Base-by-base conservation (phyloP, 2,888 invertebrate species). In the Neocrepidodera transversa region DNA sequence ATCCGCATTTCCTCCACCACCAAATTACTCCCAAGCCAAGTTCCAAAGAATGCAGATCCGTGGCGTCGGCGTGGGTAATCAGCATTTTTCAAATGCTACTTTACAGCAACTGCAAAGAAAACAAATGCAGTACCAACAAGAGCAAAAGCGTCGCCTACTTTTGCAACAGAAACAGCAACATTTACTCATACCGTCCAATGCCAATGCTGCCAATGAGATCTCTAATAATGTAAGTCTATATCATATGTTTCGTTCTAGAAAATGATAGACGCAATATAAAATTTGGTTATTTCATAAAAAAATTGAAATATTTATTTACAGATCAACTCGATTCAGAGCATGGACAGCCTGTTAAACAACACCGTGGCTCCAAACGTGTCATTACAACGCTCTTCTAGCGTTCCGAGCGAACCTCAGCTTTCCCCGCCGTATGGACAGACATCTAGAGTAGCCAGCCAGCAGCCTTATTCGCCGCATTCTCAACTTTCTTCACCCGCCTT, bases 321-420 rank as follows among this genome's bases (percentile, higher is more conserved):
- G 51, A 81, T 83, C 63, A 80, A 81, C 61, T 78, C 83, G 50
- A 80, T 86, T 68, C 84, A 85, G 65, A 93, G 91, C 73, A 92
- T 95, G 72, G 92, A 90, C 76, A 92, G 90, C 63, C 84, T 96
- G 69, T 84, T 95, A 73, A 92, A 91, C 76, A 90, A 90, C 71
- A 89, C 89, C 68, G 90, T 89, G 45, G 92, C 93, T 64, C 93
- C 94, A 54, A 96, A 96, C 79, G 95, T 96, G 52, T 88, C 95
- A 62, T 83, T 95, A 66, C 90, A 92, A 78, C 83, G 89, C 61
- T 86, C 87, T 35, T 85, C 87, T 68, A 80, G 79, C 66, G 79
- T 84, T 69, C 83, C 83, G 10, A 20, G 38, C 16, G 82, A 84
- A 60, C 83, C 84, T 64, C 83, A 84, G 47, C 81, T 88, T 64